Evolutionary conservation across 2,797 vertebrate genomes (phyloP).

Genomic region (Syngnathus rostellatus): DNA sequence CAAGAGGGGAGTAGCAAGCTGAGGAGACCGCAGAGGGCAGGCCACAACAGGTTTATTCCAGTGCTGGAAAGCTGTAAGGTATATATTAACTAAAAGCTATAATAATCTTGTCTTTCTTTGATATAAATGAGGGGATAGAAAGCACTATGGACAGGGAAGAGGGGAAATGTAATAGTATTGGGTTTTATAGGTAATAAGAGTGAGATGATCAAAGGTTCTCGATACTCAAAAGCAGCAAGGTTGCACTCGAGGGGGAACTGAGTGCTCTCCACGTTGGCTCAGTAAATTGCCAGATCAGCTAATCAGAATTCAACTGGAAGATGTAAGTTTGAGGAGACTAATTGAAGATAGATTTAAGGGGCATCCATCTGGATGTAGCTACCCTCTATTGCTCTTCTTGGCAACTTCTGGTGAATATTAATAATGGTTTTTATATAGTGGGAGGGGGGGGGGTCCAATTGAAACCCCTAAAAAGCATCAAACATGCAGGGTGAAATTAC

Average conservation of each 20-base stretch:
- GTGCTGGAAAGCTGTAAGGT: conserved; percentile 31
- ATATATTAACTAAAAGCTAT: conserved; percentile 45
- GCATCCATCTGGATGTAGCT: conserved; percentile 58
- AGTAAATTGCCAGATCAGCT: conserved; percentile 68
- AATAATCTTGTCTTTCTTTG: conserved; percentile 46
- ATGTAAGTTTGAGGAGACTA: conserved; percentile 63
- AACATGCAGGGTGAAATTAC: conserved; percentile 46
- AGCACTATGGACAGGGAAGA: conserved; percentile 38
- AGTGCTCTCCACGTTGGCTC: conserved; percentile 61
- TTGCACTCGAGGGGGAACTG: conserved; percentile 60
- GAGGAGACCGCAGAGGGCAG: conserved; percentile 29
- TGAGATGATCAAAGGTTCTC: conserved; percentile 69
- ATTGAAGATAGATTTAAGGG: conserved; percentile 70
- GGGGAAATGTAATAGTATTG: conserved; percentile 50
- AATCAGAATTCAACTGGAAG: conserved; percentile 70
- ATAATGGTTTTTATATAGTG: conserved; percentile 58
- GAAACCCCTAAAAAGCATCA: conserved; percentile 49
- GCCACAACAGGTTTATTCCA: conserved; percentile 28
- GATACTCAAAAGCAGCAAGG: conserved; percentile 58
- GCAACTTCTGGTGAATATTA: conserved; percentile 65
- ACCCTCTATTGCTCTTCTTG: conserved; percentile 35
- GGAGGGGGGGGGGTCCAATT: conserved; percentile 26
- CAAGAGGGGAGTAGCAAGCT: conserved; percentile 73
- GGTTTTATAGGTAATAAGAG: conserved; percentile 69
- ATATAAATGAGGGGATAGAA: conserved; percentile 38